A percentile compares a stretch with the other conserved stretches of the same genome.
These are phyloP conservation scores for Saguinus imperator DNA, from an alignment of 2,113 vertebrate genomes.

Conservation along the genomic window DNA sequence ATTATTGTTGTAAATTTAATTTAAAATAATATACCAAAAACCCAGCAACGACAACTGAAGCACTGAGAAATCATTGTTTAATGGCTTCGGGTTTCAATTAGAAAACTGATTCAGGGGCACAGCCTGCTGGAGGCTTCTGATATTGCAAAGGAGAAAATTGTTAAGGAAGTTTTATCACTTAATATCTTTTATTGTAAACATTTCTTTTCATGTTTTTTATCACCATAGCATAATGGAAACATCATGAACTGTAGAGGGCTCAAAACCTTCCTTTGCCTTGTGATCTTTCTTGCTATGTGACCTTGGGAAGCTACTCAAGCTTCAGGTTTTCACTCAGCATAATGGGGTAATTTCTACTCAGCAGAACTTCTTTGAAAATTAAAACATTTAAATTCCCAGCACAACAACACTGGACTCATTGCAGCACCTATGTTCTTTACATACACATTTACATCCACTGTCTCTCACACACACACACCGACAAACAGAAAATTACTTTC, in stretches of 20 bases:
- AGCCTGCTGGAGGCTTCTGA: conserved; percentile 81
- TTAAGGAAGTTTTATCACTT: neutral
- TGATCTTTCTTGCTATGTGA: neutral
- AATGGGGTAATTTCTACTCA: neutral
- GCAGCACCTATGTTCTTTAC: neutral
- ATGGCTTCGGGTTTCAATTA: neutral
- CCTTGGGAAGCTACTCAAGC: neutral
- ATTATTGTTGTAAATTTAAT: neutral
- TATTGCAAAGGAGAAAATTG: conserved; percentile 72
- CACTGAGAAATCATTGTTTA: neutral
- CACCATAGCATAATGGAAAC: neutral
- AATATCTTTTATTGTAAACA: neutral
- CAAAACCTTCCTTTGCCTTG: neutral
- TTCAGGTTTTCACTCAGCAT: neutral
- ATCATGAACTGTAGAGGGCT: neutral
- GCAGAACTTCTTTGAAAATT: neutral
- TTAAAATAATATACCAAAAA: neutral
- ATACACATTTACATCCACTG: too few relatives aligned
- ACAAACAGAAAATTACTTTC: neutral
- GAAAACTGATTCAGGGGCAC: conserved; percentile 75
- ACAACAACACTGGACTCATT: neutral
- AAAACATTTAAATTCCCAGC: neutral
- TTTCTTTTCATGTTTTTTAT: neutral
- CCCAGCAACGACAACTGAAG: neutral
- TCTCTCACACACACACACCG: too few relatives aligned